Base-by-base conservation (phyloP, 2,888 invertebrate genomes). In the Lamproptera curius region DNA sequence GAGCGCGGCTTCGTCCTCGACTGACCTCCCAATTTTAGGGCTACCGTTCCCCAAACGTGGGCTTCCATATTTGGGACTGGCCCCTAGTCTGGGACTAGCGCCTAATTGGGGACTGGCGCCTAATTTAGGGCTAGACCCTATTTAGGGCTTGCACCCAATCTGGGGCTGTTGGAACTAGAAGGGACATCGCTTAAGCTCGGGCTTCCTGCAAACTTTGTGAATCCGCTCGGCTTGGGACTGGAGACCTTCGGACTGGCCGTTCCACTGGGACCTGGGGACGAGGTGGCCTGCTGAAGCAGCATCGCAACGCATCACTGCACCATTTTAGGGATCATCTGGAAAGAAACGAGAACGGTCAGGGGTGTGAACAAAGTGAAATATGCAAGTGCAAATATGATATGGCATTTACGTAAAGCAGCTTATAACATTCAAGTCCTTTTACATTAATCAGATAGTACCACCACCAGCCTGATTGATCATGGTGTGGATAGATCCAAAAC, bases 211-310 rank as follows among this genome's bases (percentile, higher is more conserved):
- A 70, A 56, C 54, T 77, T 56, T 6, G 62, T 63, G 38, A 74
- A 68, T 54, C 63, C 70, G 52, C 73, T 78, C 2, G 83, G 78
- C 43, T 77, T 63, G 0, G 81, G 77, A 52, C 78, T 82, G 36
- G 76, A 67, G 53, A 72, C 64, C 57, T 81, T 83, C 10, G 84
- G 84, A 70, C 82, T 84, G 67, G 82, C 80, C 70, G 82, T 78
- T 77, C 84, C 84, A 76, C 86, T 85, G 73, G 85, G 81, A 71
- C 86, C 86, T 68, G 85, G 85, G 70, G 82, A 80, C 67, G 80
- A 70, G 51, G 82, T 77, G 66, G 77, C 77, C 84, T 86, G 86
- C 78, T 86, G 86, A 73, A 87, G 80, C 77, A 87, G 84, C 86
- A 86, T 87, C 57, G 73, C 80, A 74, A 76, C 70, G 79, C 74